These are phyloP conservation scores for Megaleporinus macrocephalus DNA, from an alignment of 2,113 vertebrate species.

Conservation along the genomic window DNA sequence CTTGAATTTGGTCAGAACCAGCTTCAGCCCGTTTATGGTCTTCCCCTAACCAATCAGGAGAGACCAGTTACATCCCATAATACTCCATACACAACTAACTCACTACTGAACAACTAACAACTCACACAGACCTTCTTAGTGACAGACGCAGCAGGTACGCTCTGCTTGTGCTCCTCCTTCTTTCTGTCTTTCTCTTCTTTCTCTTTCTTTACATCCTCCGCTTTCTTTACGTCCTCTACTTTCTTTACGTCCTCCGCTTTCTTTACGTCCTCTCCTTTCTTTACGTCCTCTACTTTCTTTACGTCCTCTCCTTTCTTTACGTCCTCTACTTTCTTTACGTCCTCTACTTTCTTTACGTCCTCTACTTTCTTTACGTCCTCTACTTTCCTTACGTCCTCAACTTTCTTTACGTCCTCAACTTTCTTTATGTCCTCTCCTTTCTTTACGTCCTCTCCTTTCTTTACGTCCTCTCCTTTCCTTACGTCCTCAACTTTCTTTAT, in stretches of 20 bases:
- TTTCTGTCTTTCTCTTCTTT: background rate
- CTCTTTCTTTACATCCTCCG: background rate
- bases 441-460: too few relatives aligned
- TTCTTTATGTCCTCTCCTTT: too few relatives aligned
- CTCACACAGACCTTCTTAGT: background rate
- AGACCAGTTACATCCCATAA: background rate
- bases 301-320: background rate
- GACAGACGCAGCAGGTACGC: background rate
- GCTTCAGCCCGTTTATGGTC: slow-evolving; percentile 30
- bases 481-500: too few relatives aligned
- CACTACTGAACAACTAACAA: too few relatives aligned
- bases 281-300: background rate
- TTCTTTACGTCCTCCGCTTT: background rate
- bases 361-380: too few relatives aligned
- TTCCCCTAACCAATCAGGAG: slow-evolving; percentile 56
- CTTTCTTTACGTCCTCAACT: too few relatives aligned
- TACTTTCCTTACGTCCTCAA: too few relatives aligned
- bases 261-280: background rate
- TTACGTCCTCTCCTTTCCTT: too few relatives aligned
- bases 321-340: background rate
- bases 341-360: too few relatives aligned
- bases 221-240: background rate
- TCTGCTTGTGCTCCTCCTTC: background rate
- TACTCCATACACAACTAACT: background rate
- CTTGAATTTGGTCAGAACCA: slow-evolving; percentile 64